Base-by-base conservation (phyloP, 2,113 vertebrate species). In the Chauna torquata region DNA sequence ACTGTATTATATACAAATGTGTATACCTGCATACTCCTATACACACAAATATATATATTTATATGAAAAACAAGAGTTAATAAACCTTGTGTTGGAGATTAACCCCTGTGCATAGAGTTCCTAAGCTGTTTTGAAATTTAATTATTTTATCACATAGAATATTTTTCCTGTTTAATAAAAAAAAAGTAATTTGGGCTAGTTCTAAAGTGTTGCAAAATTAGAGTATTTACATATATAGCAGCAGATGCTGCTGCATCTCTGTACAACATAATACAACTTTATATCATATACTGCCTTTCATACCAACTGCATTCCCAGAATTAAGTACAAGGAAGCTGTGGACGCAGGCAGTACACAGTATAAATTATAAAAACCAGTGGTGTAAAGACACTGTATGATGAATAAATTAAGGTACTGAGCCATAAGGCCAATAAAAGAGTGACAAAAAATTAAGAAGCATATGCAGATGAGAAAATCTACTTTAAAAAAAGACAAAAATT, bases 321-420 rank as follows among this genome's bases (percentile, higher is more conserved):
- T 59, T 72, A 94, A 88, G 89, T 40, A 87, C 78, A 88, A 92
- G 28, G 38, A 58, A 76, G 55, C 64, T 88, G 55, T 30, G 85
- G 91, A 94, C 64, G 50, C 62, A 69, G 20, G 71, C 50, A 88
- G 82, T 27, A 70, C 40, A 81, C 62, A 75, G 52, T 90, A 71
- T 61, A 45, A 42, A 94, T 75, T 50, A 54, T 27, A 86, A 71
- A 94, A 66, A 88, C 19, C 79, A 88, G 40, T 75, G 68, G 47
- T 81, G 75, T 96, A 88, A 95, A 94, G 81, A 94, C 74, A 80
- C 19, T 71, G 66, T 45, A 66, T 65, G 80, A 57, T 86, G 81
- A 95, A 93, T 86, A 96, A 97, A 96, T 92, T 90, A 82, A 93
- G 80, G n/a, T 55, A 76, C 42, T 54, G 75, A 91, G 87, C 77